Conservation (phyloP, 2,797 vertebrate genomes). For the Lepilemur septentrionalis region DNA sequence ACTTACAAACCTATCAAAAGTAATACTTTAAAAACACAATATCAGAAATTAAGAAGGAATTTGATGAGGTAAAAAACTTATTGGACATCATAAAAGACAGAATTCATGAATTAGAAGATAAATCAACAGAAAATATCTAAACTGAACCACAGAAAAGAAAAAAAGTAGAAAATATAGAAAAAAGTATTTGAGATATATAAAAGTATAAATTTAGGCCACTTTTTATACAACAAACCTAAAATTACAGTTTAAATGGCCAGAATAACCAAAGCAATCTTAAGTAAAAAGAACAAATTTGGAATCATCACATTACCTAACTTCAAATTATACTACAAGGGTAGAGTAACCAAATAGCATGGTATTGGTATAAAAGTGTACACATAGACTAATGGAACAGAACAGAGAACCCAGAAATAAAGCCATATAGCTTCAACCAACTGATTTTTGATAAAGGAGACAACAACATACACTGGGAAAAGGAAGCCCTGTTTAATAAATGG, state of each 20-base stretch:
- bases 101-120: background rate
- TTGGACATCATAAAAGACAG: background rate
- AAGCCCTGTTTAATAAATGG: background rate
- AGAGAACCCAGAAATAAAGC: background rate
- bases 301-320: background rate
- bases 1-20: background rate
- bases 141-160: background rate
- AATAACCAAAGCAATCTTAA: background rate
- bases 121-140: background rate
- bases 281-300: background rate
- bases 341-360: background rate
- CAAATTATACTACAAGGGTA: background rate
- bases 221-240: background rate
- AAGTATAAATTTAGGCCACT: background rate
- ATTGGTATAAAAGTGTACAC: background rate
- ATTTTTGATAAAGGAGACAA: background rate
- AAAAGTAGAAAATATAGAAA: background rate
- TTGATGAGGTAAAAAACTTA: background rate
- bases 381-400: background rate
- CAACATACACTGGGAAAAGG: background rate
- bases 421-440: background rate
- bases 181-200: background rate
- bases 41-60: constrained; percentile 8
- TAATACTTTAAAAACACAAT: background rate
- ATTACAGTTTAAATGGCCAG: background rate